A percentile compares a stretch with the other conserved stretches of the same genome.
Conservation (phyloP, 2,888 invertebrate species). For the Sipha maydis region DNA sequence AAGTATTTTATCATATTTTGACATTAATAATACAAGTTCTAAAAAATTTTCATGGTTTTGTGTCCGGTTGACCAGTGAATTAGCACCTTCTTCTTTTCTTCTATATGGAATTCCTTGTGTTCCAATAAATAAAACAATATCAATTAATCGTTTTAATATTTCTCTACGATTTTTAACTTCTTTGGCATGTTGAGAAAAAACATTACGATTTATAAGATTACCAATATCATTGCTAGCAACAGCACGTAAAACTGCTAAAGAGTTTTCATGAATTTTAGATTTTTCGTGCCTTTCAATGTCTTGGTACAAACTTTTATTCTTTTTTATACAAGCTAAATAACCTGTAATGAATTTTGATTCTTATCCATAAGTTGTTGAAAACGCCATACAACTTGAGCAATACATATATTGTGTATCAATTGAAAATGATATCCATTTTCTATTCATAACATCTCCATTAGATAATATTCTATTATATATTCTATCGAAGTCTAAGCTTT, state of each 20-base stretch:
- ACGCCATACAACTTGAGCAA: too few relatives aligned
- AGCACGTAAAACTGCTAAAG: too few relatives aligned
- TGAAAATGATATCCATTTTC: conserved; percentile 12
- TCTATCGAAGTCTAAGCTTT: conserved; percentile 28
- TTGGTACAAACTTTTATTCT: too few relatives aligned
- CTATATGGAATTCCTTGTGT: conserved; percentile 47
- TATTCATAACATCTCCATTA: conserved; percentile 24
- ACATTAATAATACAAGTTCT: conserved; percentile 30
- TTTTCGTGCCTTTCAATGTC: too few relatives aligned
- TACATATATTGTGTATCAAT: not conserved
- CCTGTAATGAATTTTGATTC: too few relatives aligned
- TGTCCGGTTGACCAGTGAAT: conserved; percentile 23
- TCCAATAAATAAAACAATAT: conserved; percentile 46
- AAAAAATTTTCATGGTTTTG: conserved; percentile 53
- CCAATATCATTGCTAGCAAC: too few relatives aligned
- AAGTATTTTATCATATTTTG: conserved; percentile 34
- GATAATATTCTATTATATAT: not conserved
- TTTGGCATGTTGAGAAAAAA: too few relatives aligned
- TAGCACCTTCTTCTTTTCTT: conserved; percentile 41
- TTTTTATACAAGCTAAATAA: too few relatives aligned
- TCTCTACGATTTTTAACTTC: too few relatives aligned
- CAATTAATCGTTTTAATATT: conserved; percentile 26
- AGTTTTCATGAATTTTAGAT: too few relatives aligned
- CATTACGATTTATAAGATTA: too few relatives aligned
- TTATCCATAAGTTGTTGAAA: too few relatives aligned